Percentiles rank a stretch among this genome's conserved stretches.
Evolutionary conservation across 2,113 vertebrate genomes (phyloP).

Genomic region (Oophaga pumilio): DNA sequence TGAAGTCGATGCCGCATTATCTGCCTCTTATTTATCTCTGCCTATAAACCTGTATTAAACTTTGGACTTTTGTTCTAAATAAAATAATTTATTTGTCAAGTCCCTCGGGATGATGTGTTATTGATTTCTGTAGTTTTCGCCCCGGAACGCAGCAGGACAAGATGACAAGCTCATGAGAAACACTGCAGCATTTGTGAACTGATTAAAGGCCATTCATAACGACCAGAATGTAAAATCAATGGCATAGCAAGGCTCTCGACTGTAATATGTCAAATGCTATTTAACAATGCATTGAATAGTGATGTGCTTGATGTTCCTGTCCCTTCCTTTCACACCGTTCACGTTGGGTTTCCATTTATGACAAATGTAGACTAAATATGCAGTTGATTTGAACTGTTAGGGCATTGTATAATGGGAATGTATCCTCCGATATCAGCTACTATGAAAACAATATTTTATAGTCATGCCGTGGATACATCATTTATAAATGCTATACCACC

Average conservation of each 20-base stretch:
- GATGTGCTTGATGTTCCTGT: constrained; percentile 35
- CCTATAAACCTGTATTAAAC: constrained; percentile 62
- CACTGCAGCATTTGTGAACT: constrained; percentile 66
- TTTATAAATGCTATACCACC: background rate
- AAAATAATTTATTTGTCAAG: constrained; percentile 77
- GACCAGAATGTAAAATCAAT: constrained; percentile 70
- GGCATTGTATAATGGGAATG: background rate
- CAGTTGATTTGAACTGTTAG: background rate
- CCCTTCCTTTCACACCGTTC: background rate
- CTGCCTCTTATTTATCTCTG: constrained; percentile 62
- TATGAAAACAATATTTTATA: background rate
- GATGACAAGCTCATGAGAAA: constrained; percentile 59
- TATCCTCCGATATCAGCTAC: background rate
- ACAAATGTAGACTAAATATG: background rate
- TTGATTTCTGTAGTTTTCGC: constrained; percentile 74
- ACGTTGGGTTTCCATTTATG: constrained; percentile 18
- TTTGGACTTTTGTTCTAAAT: constrained; percentile 75
- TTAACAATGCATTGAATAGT: constrained; percentile 55
- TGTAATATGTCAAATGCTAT: constrained; percentile 56
- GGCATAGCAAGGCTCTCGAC: constrained; percentile 64
- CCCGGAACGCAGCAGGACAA: constrained; percentile 63
- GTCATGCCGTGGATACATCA: background rate
- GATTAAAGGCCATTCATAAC: constrained; percentile 66
- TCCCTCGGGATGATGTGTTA: constrained; percentile 70
- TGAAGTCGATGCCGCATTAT: background rate